Conservation (phyloP, 2,888 invertebrate species). For the Byasa hedistus region DNA sequence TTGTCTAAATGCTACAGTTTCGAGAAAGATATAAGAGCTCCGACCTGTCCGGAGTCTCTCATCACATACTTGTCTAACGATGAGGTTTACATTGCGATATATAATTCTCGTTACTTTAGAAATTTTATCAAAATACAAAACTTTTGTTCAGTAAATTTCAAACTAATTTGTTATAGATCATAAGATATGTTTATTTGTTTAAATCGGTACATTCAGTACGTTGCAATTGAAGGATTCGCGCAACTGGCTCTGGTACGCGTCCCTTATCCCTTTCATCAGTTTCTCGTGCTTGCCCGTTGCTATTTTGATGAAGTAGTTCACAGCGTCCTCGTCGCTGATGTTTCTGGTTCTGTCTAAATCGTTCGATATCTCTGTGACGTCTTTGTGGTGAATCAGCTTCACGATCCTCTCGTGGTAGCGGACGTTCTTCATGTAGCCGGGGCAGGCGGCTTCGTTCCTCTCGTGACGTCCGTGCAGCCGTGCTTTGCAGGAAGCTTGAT, state of each 20-base stretch:
- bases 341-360: not conserved
- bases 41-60: too few species aligned
- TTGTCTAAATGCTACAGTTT: too few species aligned
- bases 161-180: too few species aligned
- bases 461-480: not conserved
- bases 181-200: not conserved
- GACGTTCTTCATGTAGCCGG: constrained; percentile 3
- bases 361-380: not conserved
- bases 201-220: not conserved
- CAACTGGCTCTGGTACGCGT: not conserved
- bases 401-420: not conserved
- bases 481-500: not conserved
- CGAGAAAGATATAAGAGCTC: too few species aligned
- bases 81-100: too few species aligned
- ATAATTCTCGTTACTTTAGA: too few species aligned
- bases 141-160: too few species aligned
- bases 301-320: not conserved
- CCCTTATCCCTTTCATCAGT: not conserved
- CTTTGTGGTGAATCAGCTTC: not conserved
- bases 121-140: too few species aligned
- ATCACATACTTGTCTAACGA: too few species aligned
- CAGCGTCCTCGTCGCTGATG: not conserved
- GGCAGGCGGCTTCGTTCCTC: constrained; percentile 4
- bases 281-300: not conserved
- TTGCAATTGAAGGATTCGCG: not conserved